These are phyloP conservation scores for Spodoptera frugiperda DNA, from an alignment of 1,140 invertebrate genomes.

Conservation along the genomic window DNA sequence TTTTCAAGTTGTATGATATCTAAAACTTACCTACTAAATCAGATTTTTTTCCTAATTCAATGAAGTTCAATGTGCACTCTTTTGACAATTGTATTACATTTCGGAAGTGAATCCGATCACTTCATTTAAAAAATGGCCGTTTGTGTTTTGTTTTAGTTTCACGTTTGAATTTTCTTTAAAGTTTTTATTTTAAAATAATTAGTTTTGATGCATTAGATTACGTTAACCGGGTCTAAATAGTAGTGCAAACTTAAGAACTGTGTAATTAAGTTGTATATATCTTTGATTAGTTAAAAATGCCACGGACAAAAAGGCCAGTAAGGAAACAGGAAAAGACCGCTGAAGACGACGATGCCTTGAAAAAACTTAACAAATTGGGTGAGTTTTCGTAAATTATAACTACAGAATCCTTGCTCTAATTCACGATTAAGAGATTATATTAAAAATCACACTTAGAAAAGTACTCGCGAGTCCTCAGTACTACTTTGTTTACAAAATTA, in stretches of 20 bases:
- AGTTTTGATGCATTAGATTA: background rate
- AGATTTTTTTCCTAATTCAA: too few relatives aligned
- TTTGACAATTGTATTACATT: background rate
- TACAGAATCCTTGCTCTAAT: background rate
- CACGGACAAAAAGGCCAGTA: slow-evolving; percentile 75
- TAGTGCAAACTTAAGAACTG: background rate
- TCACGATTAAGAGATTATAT: background rate
- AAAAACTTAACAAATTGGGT: slow-evolving; percentile 76
- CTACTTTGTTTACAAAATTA: background rate
- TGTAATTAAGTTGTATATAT: slow-evolving; percentile 3
- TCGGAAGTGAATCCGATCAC: background rate
- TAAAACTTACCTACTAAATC: too few relatives aligned
- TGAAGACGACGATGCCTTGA: slow-evolving; percentile 67
- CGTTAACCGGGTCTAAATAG: background rate
- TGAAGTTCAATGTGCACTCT: background rate
- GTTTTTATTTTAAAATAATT: slow-evolving; percentile 45
- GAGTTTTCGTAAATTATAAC: slow-evolving; percentile 11
- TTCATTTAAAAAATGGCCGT: slow-evolving; percentile 54
- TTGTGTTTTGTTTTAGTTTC: slow-evolving; percentile 48
- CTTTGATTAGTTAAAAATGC: slow-evolving; percentile 64
- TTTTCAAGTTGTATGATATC: too few relatives aligned
- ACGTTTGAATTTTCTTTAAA: slow-evolving; percentile 41
- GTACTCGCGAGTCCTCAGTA: too few relatives aligned
- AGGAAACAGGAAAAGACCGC: slow-evolving; percentile 67
- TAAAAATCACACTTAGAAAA: too few relatives aligned